Base-by-base conservation (phyloP, 2,888 invertebrate species). In the Dynastes grantii region DNA sequence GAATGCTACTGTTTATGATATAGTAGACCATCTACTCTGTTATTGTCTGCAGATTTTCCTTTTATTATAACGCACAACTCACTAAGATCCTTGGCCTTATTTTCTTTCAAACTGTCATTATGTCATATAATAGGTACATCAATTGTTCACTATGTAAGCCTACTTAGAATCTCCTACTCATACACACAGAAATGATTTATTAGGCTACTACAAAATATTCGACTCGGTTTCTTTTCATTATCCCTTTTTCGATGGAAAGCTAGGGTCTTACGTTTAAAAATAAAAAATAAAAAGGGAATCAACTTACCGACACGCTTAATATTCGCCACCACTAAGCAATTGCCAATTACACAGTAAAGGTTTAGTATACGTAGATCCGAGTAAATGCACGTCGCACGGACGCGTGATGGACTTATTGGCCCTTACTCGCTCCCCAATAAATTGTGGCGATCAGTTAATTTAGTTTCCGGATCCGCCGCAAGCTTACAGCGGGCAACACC, bases 371-470 rank as follows among this genome's bases (percentile, higher is more conserved):
- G 32, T 16, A n/a, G 22, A n/a, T n/a, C 22, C n/a, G 16, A 6
- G 55, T 55, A 55, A 16, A 55, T 55, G 22, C 13, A 55, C 22
- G 63, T 63, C 32, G 63, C 45, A 8, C 76, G 61, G 58, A 67
- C 68, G 71, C 83, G 83, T 87, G 88, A 87, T 87, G 87, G 88
- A 88, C 87, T 88, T 88, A 88, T 88, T 87, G 88, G 86, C 86
- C 84, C 87, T 88, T 88, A 88, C 87, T 88, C 87, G 87, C 86
- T 80, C 85, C 85, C 85, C 86, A 87, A 88, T 88, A 89, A 89
- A 88, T 88, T 85, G 87, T 83, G 84, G 85, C 87, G 87, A 88
- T 88, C 88, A 87, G 87, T 88, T 88, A 88, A 89, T 88, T 88
- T 87, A 85, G 83, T 83, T 83, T 80, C 82, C 68, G 80, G 77